phyloP scores from a whole-genome alignment of 1,140 invertebrate genomes.

The Cotesia glomerata region DNA sequence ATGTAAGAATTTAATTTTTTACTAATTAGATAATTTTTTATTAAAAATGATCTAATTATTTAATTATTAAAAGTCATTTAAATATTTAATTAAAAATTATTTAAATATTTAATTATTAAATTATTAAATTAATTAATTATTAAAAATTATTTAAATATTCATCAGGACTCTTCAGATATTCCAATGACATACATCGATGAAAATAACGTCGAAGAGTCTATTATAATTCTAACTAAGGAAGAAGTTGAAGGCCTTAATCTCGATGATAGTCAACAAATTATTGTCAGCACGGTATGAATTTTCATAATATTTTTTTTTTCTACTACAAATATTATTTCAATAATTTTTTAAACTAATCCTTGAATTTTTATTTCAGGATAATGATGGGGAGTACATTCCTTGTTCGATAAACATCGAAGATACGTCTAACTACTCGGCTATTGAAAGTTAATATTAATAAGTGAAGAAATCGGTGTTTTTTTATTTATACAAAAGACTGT shows the following conservation, averaged over 20 bases:
- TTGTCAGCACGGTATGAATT: constrained; percentile 49
- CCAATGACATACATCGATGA: constrained; percentile 61
- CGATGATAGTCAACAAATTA: constrained; percentile 51
- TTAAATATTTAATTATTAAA: neutral
- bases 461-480: neutral
- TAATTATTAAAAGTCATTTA: neutral
- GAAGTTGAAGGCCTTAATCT: constrained; percentile 53
- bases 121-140: neutral
- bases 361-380: constrained; percentile 40
- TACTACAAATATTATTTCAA: neutral
- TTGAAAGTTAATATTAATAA: constrained; percentile 40
- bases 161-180: constrained; percentile 49
- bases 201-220: constrained; percentile 53
- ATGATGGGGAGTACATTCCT: constrained; percentile 46
- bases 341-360: constrained; percentile 10
- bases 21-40: neutral
- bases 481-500: neutral
- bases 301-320: neutral
- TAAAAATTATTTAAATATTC: neutral
- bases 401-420: constrained; percentile 45
- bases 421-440: constrained; percentile 37
- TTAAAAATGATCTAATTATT: neutral
- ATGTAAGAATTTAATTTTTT: constrained; percentile 37
- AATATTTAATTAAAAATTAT: neutral
- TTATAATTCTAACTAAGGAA: constrained; percentile 58